Conservation (phyloP, 2,113 vertebrate genomes). For the Athene noctua region DNA sequence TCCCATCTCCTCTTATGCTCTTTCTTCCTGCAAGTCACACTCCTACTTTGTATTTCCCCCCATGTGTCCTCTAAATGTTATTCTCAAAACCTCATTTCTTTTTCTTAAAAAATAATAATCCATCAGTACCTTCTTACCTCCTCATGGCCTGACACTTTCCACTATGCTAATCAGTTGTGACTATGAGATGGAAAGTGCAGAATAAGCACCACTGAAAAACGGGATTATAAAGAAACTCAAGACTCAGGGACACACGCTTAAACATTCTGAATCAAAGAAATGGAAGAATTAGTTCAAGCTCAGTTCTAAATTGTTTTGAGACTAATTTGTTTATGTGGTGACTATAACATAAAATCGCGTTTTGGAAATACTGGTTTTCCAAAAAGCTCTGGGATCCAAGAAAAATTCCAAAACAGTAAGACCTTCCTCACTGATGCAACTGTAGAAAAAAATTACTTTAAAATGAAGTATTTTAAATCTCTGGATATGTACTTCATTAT, state of each 20-base stretch:
- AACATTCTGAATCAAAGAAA: neutral
- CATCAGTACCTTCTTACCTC: neutral
- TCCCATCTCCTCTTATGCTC: neutral
- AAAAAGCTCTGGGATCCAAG: neutral
- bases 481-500: neutral
- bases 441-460: neutral
- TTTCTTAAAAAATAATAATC: neutral
- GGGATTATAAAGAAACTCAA: neutral
- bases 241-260: neutral
- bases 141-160: neutral
- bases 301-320: neutral
- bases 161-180: neutral
- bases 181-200: neutral
- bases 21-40: neutral
- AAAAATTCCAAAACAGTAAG: neutral
- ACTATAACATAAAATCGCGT: neutral
- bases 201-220: neutral
- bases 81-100: neutral
- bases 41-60: neutral
- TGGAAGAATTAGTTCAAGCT: neutral
- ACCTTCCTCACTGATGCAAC: neutral
- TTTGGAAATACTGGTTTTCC: neutral
- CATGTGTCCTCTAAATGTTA: neutral
- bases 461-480: neutral
- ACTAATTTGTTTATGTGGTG: neutral